Conservation (phyloP, 2,113 vertebrate genomes). For the Polyodon spathula region DNA sequence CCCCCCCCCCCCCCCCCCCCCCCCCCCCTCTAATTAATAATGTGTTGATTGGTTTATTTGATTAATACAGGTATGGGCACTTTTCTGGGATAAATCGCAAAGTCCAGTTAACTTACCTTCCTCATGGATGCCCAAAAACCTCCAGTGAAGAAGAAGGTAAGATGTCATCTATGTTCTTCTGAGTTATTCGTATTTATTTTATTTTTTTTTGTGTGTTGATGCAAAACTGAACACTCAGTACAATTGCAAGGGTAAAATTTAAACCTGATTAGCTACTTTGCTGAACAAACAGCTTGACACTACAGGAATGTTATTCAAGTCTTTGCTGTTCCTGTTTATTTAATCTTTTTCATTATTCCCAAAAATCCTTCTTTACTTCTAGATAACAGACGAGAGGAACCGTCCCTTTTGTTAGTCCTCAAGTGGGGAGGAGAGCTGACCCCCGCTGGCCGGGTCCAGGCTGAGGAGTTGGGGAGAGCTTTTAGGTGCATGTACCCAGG, state of each 20-base stretch:
- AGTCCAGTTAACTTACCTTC: constrained; percentile 83
- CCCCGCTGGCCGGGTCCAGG: constrained; percentile 79
- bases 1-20: no score
- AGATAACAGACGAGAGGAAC: constrained; percentile 73
- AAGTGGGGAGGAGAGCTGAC: constrained; percentile 87
- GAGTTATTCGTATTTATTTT: no score
- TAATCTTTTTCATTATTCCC: no score
- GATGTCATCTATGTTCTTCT: background rate
- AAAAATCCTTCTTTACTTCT: constrained; percentile 12
- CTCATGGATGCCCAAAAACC: constrained; percentile 80
- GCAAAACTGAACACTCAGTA: no score
- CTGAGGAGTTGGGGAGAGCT: constrained; percentile 79
- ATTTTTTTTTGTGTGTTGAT: no score
- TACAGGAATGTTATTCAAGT: no score
- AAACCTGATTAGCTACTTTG: no score
- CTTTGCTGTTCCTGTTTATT: no score
- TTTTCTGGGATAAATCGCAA: constrained; percentile 89
- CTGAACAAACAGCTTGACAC: no score
- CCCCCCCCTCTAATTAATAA: background rate
- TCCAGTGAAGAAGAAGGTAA: constrained; percentile 85
- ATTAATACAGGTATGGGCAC: constrained; percentile 71
- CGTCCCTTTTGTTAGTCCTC: constrained; percentile 73
- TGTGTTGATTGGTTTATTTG: background rate
- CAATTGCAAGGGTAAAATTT: no score
- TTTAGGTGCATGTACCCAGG: constrained; percentile 87